These are phyloP conservation scores for Polypterus senegalus DNA, from an alignment of 2,113 vertebrate species.

Conservation along the genomic window DNA sequence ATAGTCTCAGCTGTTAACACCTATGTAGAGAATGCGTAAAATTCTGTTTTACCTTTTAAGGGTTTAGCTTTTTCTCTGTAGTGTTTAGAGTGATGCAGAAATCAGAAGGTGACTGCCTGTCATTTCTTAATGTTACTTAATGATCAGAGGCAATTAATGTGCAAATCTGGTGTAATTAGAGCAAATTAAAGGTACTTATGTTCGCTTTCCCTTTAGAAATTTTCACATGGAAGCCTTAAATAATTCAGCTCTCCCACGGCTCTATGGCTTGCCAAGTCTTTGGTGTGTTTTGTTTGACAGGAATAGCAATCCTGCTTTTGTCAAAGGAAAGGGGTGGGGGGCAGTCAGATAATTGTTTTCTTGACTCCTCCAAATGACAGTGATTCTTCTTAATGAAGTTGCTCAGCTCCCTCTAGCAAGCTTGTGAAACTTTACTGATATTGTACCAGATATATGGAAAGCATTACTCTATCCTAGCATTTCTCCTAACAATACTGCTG, in stretches of 20 bases:
- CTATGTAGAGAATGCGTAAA: too few species aligned
- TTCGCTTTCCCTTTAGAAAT: conserved; percentile 74
- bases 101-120: conserved; percentile 11
- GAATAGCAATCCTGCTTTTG: conserved; percentile 66
- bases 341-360: conserved; percentile 60
- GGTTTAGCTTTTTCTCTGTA: too few species aligned
- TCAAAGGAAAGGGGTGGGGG: conserved; percentile 35
- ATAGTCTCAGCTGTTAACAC: too few species aligned
- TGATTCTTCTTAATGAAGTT: conserved; percentile 61
- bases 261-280: conserved; percentile 32
- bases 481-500: too few species aligned
- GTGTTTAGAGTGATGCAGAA: neutral
- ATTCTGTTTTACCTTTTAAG: too few species aligned
- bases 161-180: conserved; percentile 80
- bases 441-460: conserved; percentile 32
- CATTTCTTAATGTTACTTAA: conserved; percentile 74
- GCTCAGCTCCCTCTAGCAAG: conserved; percentile 57
- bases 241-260: conserved; percentile 73
- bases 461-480: too few species aligned
- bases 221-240: conserved; percentile 74
- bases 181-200: conserved; percentile 83
- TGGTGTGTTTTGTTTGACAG: conserved; percentile 60
- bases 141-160: conserved; percentile 76
- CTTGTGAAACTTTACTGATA: conserved; percentile 58
- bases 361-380: conserved; percentile 64